Percentiles rank a stretch among this genome's conserved stretches.
Conservation (phyloP, 2,797 vertebrate species). For the Rhabdomys pumilio region DNA sequence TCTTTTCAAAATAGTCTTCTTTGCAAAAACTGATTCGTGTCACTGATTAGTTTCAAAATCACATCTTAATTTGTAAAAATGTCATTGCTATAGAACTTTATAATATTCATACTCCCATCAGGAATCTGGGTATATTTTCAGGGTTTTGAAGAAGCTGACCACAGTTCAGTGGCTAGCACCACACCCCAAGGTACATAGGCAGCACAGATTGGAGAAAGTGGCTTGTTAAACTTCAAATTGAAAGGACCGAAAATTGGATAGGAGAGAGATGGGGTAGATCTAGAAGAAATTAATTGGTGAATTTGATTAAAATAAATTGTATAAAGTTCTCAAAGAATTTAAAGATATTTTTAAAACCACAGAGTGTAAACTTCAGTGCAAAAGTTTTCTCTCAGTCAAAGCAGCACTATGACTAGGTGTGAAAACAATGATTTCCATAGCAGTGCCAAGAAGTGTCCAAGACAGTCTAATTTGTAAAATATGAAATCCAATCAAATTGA, state of each 20-base stretch:
- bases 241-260: not conserved
- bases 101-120: not conserved
- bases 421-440: constrained; percentile 19
- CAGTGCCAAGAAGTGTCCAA: not conserved
- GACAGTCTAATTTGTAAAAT: not conserved
- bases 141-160: no score
- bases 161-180: not conserved
- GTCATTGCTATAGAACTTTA: constrained; percentile 31
- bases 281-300: no score
- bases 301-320: not conserved
- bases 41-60: constrained; percentile 34
- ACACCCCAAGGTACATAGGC: not conserved
- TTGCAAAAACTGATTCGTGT: not conserved
- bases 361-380: not conserved
- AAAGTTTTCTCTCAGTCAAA: constrained; percentile 24
- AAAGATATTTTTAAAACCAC: not conserved
- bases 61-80: constrained; percentile 11
- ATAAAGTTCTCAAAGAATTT: not conserved
- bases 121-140: constrained; percentile 30
- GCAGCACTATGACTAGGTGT: not conserved
- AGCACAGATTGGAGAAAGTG: not conserved
- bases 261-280: not conserved
- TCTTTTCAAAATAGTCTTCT: constrained; percentile 18
- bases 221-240: not conserved
- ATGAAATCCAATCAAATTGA: not conserved